Conservation (phyloP, 2,888 invertebrate genomes). For the Schizaphis graminum region DNA sequence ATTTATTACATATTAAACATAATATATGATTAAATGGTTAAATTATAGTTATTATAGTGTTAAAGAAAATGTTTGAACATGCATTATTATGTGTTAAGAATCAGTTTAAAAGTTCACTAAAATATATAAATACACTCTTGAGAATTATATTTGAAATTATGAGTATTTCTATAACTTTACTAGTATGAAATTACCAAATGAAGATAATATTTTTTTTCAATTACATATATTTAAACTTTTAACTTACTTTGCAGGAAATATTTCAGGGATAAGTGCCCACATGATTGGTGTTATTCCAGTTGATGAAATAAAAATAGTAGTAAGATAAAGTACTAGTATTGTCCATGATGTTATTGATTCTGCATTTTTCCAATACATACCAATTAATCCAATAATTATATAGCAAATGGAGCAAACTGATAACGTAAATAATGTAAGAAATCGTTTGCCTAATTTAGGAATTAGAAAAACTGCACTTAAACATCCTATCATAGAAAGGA, state of each 20-base stretch:
- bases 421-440: conserved; percentile 32
- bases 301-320: conserved; percentile 37
- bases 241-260: conserved; percentile 56
- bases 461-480: conserved; percentile 3
- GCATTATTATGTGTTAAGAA: too few species aligned
- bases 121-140: neutral
- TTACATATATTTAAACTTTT: neutral
- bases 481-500: neutral
- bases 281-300: conserved; percentile 24
- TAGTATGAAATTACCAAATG: neutral
- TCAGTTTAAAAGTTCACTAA: neutral
- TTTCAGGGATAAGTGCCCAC: conserved; percentile 45
- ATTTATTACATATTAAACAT: too few species aligned
- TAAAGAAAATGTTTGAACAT: too few species aligned
- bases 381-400: conserved; percentile 45
- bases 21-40: neutral
- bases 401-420: conserved; percentile 36
- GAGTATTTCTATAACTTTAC: too few species aligned
- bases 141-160: neutral
- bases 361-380: conserved; percentile 14
- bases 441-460: conserved; percentile 45
- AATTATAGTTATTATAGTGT: too few species aligned
- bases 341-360: conserved; percentile 2
- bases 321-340: conserved; percentile 14
- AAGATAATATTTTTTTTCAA: neutral